Percentiles rank a stretch among this genome's conserved stretches.
phyloP scores from a whole-genome alignment of 2,888 invertebrate genomes.

The Carcina quercana region DNA sequence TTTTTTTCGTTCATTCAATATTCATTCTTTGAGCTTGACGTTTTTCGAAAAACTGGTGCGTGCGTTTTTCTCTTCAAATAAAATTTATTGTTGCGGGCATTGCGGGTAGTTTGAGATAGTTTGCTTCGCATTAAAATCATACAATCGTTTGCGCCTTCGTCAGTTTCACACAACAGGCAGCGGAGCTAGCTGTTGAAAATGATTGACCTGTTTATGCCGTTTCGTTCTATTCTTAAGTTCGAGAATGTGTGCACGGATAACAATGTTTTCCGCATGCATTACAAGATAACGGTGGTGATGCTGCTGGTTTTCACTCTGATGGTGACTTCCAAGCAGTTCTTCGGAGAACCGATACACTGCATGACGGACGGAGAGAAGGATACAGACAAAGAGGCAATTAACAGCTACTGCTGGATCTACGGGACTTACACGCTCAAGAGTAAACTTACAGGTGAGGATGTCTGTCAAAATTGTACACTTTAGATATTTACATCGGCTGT shows the following conservation, averaged over 20 bases:
- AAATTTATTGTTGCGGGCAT: too few relatives aligned
- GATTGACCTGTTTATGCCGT: slow-evolving; percentile 80
- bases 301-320: slow-evolving; percentile 82
- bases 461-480: too few relatives aligned
- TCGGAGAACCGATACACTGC: slow-evolving; percentile 90
- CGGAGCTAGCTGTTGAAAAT: slow-evolving; percentile 37
- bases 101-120: too few relatives aligned
- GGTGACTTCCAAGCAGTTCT: slow-evolving; percentile 87
- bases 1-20: too few relatives aligned
- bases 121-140: too few relatives aligned
- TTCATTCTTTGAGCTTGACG: too few relatives aligned
- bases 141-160: too few relatives aligned
- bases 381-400: slow-evolving; percentile 75
- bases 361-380: slow-evolving; percentile 64
- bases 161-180: too few relatives aligned
- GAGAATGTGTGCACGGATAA: slow-evolving; percentile 83
- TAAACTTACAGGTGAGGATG: slow-evolving; percentile 50
- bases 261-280: slow-evolving; percentile 83
- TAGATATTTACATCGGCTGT: too few relatives aligned
- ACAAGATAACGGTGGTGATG: slow-evolving; percentile 81
- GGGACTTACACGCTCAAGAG: slow-evolving; percentile 79
- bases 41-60: too few relatives aligned
- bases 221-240: slow-evolving; percentile 78
- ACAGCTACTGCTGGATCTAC: slow-evolving; percentile 87
- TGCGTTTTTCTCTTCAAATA: too few relatives aligned